phyloP scores from a whole-genome alignment of 1,140 invertebrate species.

The Fopius arisanus region DNA sequence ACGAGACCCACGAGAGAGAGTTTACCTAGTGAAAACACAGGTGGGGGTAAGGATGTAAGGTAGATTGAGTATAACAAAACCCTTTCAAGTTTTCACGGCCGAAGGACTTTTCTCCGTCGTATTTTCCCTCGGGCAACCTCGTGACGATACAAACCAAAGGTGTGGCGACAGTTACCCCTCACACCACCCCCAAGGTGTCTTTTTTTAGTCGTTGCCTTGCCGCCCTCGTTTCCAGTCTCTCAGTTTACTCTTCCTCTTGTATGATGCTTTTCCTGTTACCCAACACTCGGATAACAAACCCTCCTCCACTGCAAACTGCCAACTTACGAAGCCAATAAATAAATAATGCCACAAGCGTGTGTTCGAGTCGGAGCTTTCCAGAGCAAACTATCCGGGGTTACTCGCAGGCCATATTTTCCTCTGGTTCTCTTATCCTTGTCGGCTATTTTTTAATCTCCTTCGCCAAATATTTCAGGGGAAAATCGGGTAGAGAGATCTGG shows the following conservation, averaged over 20 bases:
- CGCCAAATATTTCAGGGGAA: not conserved
- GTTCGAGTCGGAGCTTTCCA: conserved; percentile 20
- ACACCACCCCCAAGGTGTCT: not conserved
- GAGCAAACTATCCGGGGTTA: conserved; percentile 40
- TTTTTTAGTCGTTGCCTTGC: not conserved
- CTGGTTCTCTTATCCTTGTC: not conserved
- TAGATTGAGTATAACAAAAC: conserved; percentile 15
- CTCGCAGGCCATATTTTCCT: conserved; percentile 33
- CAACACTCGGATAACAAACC: conserved; percentile 7
- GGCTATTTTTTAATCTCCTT: not conserved
- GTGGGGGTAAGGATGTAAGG: not conserved
- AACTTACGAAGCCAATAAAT: conserved; percentile 45
- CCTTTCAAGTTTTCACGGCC: conserved; percentile 18
- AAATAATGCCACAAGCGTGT: conserved; percentile 33
- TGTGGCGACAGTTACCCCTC: not conserved
- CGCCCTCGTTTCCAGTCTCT: not conserved
- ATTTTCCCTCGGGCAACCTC: not conserved
- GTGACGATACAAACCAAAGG: not conserved
- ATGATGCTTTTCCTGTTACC: not conserved
- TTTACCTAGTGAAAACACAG: not conserved
- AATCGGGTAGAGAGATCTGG: too few species aligned
- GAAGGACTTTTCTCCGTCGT: conserved; percentile 1
- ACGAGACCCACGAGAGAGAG: conserved; percentile 8
- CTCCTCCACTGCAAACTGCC: conserved; percentile 31
- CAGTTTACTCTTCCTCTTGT: not conserved